Base-by-base conservation (phyloP, 2,888 invertebrate species). In the Rhyacophila evoluta region DNA sequence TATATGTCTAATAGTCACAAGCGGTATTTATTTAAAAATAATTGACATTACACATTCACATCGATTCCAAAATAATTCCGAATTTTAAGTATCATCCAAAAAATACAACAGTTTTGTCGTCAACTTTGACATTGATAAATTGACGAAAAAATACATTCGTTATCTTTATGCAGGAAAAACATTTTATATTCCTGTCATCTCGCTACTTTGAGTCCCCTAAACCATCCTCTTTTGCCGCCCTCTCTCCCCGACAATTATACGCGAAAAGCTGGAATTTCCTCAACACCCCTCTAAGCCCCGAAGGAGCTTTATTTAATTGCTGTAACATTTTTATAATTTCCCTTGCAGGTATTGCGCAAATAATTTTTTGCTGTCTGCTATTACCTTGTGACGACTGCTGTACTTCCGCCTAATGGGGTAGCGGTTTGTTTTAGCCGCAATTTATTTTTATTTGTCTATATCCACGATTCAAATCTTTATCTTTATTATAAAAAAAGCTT, bases 231-330 rank as follows among this genome's bases (percentile, higher is more conserved):
- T 10, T 11, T 2, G 29, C 41, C 76, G 28, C 25, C 2, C 12
- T n/a, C 72, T 19, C 25, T 29, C 75, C 36, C 33, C 74, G 68
- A 71, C 78, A 81, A 76, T 78, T 78, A 81, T 75, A 76, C 55
- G 67, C 67, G 74, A 72, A 73, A 78, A 76, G 74, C 80, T 68
- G 75, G 72, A 78, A 78, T 72, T 75, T 75, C 71, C 75, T 29
- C 71, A 4, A 19, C 55, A 19, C 74, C 73, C 67, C 70, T 37
- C 37, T 73, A 36, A 72, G 71, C 74, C 28, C n/a, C 72, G 75
- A 73, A 71, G 78, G 78, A 67, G 75, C 78, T 80, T 78, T 80
- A 78, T 78, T 80, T 80, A 80, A 80, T 80, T 77, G 80, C 75
- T 78, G 80, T 78, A 77, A 68, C 78, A 78, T 68, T 80, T 80